These are phyloP conservation scores for Hermaeophaga mercurialis DNA, from an alignment of 2,888 invertebrate species.

Conservation along the genomic window DNA sequence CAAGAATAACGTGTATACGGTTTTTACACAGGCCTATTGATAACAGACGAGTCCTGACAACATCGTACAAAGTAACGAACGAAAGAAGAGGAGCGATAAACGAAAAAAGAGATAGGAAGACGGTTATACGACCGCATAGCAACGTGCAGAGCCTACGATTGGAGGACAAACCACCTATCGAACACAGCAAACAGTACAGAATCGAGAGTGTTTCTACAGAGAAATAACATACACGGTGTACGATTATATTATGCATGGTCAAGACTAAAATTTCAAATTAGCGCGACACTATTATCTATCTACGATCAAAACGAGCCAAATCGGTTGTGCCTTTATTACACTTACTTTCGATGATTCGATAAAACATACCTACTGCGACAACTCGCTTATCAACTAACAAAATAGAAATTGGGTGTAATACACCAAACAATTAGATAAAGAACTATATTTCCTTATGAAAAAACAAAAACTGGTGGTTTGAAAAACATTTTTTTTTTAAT, in stretches of 20 bases:
- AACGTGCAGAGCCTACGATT: slow-evolving; percentile 45
- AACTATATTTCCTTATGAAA: no score
- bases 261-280: slow-evolving; percentile 3
- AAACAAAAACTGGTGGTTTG: no score
- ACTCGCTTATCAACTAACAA: no score
- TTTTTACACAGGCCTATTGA: slow-evolving; percentile 18
- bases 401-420: no score
- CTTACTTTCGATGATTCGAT: no score
- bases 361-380: no score
- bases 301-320: no score
- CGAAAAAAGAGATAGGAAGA: slow-evolving; percentile 39
- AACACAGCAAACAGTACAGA: slow-evolving; percentile 41
- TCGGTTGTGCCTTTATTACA: no score
- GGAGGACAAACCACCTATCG: slow-evolving; percentile 41
- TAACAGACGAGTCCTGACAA: slow-evolving; percentile 23
- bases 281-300: no score
- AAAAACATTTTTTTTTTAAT: no score
- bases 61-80: slow-evolving; percentile 33
- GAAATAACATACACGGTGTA: slow-evolving; percentile 25
- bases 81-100: slow-evolving; percentile 32
- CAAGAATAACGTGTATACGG: slow-evolving; percentile 12
- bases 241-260: slow-evolving; percentile 14
- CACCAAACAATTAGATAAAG: no score
- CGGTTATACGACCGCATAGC: slow-evolving; percentile 46
- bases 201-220: slow-evolving; percentile 43